Base-by-base conservation (phyloP, 2,113 vertebrate species). In the Myocastor coypus region DNA sequence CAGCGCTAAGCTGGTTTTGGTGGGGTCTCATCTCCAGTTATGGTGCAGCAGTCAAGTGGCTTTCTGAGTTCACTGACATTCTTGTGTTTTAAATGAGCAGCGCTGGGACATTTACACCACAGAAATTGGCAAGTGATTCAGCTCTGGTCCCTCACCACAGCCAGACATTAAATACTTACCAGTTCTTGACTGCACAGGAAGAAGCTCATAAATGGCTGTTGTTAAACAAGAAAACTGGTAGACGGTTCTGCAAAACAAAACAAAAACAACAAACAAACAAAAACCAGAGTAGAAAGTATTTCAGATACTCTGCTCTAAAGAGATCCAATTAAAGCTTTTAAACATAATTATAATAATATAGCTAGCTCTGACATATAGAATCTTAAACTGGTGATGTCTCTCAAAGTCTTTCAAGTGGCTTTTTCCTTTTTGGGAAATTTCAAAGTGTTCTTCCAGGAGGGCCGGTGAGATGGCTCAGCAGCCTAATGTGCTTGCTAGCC, bases 111-210 rank as follows among this genome's bases (percentile, higher is more conserved):
- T 90, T 94, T 94, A 92, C 61, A 96, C 77, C 66, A 78, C 64
- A 94, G 94, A 92, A 88, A 94, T 87, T 93, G 81, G 81, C 1
- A 28, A 91, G 17, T 96, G 9, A 14, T 68, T 89, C 86, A 83
- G 42, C 71, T 63, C 1, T 2, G 71, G 28, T n/a, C 46, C 12
- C 32, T 42, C 34, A 30, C 8, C 63, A n/a, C 7, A 87, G 52
- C n/a, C 69, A 64, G 46, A 13, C 14, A 17, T 61, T 71, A 57
- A 61, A 73, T 11, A 34, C 55, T 55, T 83, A 22, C 12, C 40
- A 34, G 5, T 50, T 68, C 17, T 26, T 2, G 30, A 5, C 40
- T 90, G 4, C 32, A 1, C 52, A 75, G 80, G 13, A 20, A 59
- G 8, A 55, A 57, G 34, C 61, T 83, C 57, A 64, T 91, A 75